Percentiles rank a stretch among this genome's conserved stretches.
These are phyloP conservation scores for Scaptomyza cyrtandrae DNA, from an alignment of 2,888 invertebrate species.

Conservation along the genomic window DNA sequence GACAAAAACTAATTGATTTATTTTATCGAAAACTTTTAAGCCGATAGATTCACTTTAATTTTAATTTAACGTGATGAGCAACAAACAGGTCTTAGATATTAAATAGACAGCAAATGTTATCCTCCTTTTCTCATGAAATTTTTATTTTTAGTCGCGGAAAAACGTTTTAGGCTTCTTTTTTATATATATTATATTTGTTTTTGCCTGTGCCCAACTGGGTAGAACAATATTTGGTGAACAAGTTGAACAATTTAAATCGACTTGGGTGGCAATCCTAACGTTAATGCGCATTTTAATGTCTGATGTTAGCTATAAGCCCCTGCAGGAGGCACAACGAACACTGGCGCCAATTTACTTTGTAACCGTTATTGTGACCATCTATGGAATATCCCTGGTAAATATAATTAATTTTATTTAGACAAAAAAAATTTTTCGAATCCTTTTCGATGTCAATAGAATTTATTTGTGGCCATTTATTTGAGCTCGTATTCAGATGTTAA, in stretches of 20 bases:
- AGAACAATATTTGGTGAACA: conserved; percentile 7
- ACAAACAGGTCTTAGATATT: too few species aligned
- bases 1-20: neutral
- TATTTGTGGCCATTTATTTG: conserved; percentile 40
- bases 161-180: conserved; percentile 11
- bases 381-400: conserved; percentile 19
- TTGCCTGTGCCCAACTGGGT: conserved; percentile 23
- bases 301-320: conserved; percentile 10
- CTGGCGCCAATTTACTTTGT: conserved; percentile 23
- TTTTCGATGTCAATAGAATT: conserved; percentile 1
- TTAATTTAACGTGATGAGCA: too few species aligned
- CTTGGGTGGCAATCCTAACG: neutral
- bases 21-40: too few species aligned
- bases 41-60: too few species aligned
- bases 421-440: too few species aligned
- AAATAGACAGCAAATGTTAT: too few species aligned
- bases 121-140: too few species aligned
- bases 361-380: neutral
- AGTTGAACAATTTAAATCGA: neutral
- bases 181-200: neutral
- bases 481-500: conserved; percentile 9
- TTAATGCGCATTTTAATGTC: conserved; percentile 15
- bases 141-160: conserved; percentile 14
- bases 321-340: neutral
- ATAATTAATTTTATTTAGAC: too few species aligned